A percentile compares a stretch with the other conserved stretches of the same genome.
These are phyloP conservation scores for Caenorhabditis briggsae DNA, from an alignment of 1,140 invertebrate genomes.

Conservation along the genomic window DNA sequence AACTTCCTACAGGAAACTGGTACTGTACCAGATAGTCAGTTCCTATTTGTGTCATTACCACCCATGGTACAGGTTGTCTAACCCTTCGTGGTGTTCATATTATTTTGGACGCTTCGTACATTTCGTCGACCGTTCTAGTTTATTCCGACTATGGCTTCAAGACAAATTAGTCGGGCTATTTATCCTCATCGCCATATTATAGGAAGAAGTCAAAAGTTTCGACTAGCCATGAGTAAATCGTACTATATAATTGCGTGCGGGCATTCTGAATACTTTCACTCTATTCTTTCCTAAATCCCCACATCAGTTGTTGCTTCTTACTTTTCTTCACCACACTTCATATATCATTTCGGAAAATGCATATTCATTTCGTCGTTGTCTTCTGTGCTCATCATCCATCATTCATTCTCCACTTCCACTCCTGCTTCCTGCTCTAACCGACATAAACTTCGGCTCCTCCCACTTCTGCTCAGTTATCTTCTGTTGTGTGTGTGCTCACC, in stretches of 20 bases:
- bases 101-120: neutral
- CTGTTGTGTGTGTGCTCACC: neutral
- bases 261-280: constrained; percentile 23
- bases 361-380: constrained; percentile 51
- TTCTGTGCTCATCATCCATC: constrained; percentile 35
- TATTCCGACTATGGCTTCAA: neutral
- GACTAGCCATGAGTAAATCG: constrained; percentile 43
- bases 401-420: constrained; percentile 19
- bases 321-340: constrained; percentile 35
- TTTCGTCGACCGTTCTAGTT: neutral
- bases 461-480: constrained; percentile 44
- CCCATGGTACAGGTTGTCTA: neutral
- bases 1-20: constrained; percentile 34
- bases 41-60: constrained; percentile 1
- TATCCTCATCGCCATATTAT: constrained; percentile 30
- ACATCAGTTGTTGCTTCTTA: neutral
- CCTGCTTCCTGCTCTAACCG: constrained; percentile 6
- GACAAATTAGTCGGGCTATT: neutral
- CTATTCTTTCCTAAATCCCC: neutral
- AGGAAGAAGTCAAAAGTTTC: constrained; percentile 37
- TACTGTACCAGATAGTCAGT: constrained; percentile 33
- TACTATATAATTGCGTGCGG: constrained; percentile 50
- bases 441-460: constrained; percentile 40
- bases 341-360: constrained; percentile 49
- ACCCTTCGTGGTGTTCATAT: neutral